phyloP scores from a whole-genome alignment of 2,888 invertebrate species.

The Bombyx huttoni region DNA sequence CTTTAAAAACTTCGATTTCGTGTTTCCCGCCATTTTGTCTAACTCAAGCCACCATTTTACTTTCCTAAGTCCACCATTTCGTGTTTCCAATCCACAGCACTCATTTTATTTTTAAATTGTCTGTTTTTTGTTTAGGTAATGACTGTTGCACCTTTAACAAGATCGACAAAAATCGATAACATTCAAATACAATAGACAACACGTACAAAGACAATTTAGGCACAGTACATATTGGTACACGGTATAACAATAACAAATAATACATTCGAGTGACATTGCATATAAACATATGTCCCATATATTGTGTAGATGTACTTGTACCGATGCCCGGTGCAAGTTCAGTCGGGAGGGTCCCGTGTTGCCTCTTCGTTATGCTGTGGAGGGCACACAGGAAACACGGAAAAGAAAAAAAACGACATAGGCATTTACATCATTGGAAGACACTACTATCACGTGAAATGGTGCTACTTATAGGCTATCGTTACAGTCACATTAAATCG shows the following conservation, averaged over 20 bases:
- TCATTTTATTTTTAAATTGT: slow-evolving; percentile 22
- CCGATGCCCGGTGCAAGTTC: slow-evolving; percentile 17
- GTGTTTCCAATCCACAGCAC: slow-evolving; percentile 10
- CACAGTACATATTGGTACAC: slow-evolving; percentile 1
- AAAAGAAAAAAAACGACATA: slow-evolving; percentile 7
- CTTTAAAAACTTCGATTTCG: slow-evolving; percentile 17
- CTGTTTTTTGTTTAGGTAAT: slow-evolving; percentile 27
- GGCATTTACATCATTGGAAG: background rate
- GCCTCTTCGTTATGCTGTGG: slow-evolving; percentile 27
- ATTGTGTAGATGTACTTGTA: slow-evolving; percentile 3
- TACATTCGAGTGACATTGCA: background rate
- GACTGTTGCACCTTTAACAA: slow-evolving; percentile 56
- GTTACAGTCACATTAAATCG: background rate
- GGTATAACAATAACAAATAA: background rate
- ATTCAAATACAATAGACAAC: slow-evolving; percentile 42
- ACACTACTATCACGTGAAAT: background rate
- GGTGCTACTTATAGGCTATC: background rate
- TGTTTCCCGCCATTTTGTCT: slow-evolving; percentile 16
- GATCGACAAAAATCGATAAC: slow-evolving; percentile 51
- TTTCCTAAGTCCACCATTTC: slow-evolving; percentile 9
- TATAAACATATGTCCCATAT: background rate
- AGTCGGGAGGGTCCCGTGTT: slow-evolving; percentile 14
- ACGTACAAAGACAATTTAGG: slow-evolving; percentile 15
- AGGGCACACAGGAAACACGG: slow-evolving; percentile 33
- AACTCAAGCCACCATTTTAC: slow-evolving; percentile 2